Evolutionary conservation across 2,888 invertebrate genomes (phyloP).

Genomic region (Patella pellucida): DNA sequence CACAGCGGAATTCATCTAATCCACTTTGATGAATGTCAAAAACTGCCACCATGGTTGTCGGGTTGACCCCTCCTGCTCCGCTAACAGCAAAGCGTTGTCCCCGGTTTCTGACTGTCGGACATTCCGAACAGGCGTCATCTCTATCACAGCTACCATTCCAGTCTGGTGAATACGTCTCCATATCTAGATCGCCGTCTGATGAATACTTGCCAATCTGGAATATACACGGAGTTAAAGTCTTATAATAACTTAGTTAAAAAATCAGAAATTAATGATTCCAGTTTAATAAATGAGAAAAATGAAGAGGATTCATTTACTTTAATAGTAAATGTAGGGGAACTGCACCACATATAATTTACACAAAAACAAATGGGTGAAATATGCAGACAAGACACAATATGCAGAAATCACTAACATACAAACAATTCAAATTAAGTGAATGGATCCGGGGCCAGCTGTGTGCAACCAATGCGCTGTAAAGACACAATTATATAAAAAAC

Average conservation of each 20-base stretch:
- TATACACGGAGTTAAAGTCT: slow-evolving; percentile 14
- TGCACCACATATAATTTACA: too few relatives aligned
- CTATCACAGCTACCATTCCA: slow-evolving; percentile 61
- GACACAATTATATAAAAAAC: too few relatives aligned
- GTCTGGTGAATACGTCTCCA: slow-evolving; percentile 33
- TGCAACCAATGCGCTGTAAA: too few relatives aligned
- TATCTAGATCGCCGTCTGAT: slow-evolving; percentile 31
- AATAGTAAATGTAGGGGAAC: too few relatives aligned
- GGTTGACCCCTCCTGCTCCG: slow-evolving; percentile 43
- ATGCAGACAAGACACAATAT: too few relatives aligned
- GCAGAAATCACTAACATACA: too few relatives aligned
- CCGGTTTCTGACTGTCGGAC: slow-evolving; percentile 54
- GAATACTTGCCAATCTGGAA: slow-evolving; percentile 54
- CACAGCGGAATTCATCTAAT: slow-evolving; percentile 52
- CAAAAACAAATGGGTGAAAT: too few relatives aligned
- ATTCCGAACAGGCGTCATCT: slow-evolving; percentile 59
- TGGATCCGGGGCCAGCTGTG: too few relatives aligned
- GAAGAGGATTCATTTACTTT: not conserved
- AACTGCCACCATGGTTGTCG: slow-evolving; percentile 48
- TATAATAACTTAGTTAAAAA: too few relatives aligned
- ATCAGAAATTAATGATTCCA: too few relatives aligned
- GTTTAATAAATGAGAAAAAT: not conserved
- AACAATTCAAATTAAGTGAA: too few relatives aligned
- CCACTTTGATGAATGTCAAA: slow-evolving; percentile 57
- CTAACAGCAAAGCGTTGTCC: slow-evolving; percentile 30